Base-by-base conservation (phyloP, 2,797 vertebrate species). In the Cottoperca gobio region DNA sequence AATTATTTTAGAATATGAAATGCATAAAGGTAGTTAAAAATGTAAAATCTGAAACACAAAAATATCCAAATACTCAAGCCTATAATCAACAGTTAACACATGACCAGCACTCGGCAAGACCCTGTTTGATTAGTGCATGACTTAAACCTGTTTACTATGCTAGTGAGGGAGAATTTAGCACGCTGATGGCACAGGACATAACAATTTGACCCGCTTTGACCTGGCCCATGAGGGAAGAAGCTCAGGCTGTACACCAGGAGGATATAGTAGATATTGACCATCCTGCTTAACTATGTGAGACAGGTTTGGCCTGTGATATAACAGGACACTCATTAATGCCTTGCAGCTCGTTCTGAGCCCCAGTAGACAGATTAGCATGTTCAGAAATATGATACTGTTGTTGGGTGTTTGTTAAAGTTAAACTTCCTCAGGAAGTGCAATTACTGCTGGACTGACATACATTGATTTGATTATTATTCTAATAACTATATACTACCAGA, bases 351-450 rank as follows among this genome's bases (percentile, higher is more conserved):
- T 66, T 55, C 26, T 61, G 60, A 42, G 52, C 57, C 66, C 48
- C 40, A 57, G 16, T 0, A 26, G 31, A 49, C 37, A 13, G n/a
- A 49, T 40, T 40, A 17, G 5, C 12, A 21, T 21, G 19, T 24
- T 37, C 23, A 68, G 37, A 62, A 31, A 68, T 48, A 50, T 57
- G 67, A 64, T 9, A 46, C 50, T 33, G 33, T 21, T 48, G 33
- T 19, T 31, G 16, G 1, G 24, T 7, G 31, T 7, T 31, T 31
- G 31, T 31, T 31, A 31, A 49, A 43, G 26, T 62, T 50, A 2
- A 50, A 69, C 50, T 76, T 81, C 68, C 62, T 53, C 49, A 54
- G 73, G 58, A 64, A 69, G 40, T 73, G 14, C 9, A 59, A 23
- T 13, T 13, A 42, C 26, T 68, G 39, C 28, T 58, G 8, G n/a